Percentiles rank a stretch among this genome's conserved stretches.
Conservation (phyloP, 2,797 vertebrate genomes). For the Erethizon dorsatum region DNA sequence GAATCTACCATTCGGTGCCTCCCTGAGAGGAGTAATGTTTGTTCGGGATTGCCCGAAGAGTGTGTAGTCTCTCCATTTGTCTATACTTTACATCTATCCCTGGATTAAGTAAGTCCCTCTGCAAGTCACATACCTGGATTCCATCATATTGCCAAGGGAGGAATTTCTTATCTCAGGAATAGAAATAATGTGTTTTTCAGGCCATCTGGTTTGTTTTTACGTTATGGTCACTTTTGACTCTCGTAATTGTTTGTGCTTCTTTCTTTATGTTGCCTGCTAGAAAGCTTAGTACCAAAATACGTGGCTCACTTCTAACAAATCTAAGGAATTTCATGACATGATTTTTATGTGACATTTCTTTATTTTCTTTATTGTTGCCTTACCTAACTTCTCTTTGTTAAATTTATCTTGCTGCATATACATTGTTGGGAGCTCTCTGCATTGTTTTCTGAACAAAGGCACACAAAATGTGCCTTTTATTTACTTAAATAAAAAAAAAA, state of each 20-base stretch:
- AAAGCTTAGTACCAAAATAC: slow-evolving; percentile 67
- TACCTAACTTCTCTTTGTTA: slow-evolving; percentile 24
- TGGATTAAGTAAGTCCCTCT: slow-evolving; percentile 80
- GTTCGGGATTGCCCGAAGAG: slow-evolving; percentile 63
- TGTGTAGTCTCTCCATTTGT: slow-evolving; percentile 74
- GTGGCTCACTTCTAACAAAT: slow-evolving; percentile 12
- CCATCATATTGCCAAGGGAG: slow-evolving; percentile 84
- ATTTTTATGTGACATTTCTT: neutral
- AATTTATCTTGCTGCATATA: slow-evolving; percentile 38
- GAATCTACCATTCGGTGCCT: slow-evolving; percentile 70
- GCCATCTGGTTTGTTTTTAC: slow-evolving; percentile 86
- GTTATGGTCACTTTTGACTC: slow-evolving; percentile 78
- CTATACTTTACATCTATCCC: slow-evolving; percentile 75
- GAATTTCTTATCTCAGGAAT: slow-evolving; percentile 86
- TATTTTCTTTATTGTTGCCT: slow-evolving; percentile 31
- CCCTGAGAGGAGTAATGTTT: slow-evolving; percentile 77
- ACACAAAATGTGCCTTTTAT: neutral
- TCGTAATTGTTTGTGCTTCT: slow-evolving; percentile 73
- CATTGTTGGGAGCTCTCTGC: neutral
- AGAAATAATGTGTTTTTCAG: slow-evolving; percentile 84
- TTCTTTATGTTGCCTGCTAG: slow-evolving; percentile 78
- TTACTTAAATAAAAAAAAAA: slow-evolving; percentile 36
- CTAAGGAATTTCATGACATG: slow-evolving; percentile 2
- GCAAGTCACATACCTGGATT: slow-evolving; percentile 84
- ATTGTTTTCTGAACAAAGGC: slow-evolving; percentile 56